Conservation (phyloP, 1,140 invertebrate genomes). For the Apis mellifera region Amel_HAv3.1 CM009934.2:9183001-9183500, state of each 20-base stretch:
- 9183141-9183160: background rate
- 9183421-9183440: no score
- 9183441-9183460: no score
- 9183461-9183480: conserved; percentile 23
- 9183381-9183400: background rate
- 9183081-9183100: background rate
- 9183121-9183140: background rate
- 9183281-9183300: no score
- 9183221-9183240: no score
- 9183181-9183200: background rate
- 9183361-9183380: background rate
- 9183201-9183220: no score
- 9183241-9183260: no score
- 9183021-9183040: background rate
- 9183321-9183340: background rate
- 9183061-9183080: background rate
- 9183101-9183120: background rate
- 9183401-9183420: background rate
- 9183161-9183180: background rate
- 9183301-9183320: no score
- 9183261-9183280: no score
- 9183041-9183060: background rate
- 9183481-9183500: conserved; percentile 40
- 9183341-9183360: background rate
- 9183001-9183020: background rate